Conservation (phyloP, 2,888 invertebrate genomes). For the Acrocyrtus sp. region DNA sequence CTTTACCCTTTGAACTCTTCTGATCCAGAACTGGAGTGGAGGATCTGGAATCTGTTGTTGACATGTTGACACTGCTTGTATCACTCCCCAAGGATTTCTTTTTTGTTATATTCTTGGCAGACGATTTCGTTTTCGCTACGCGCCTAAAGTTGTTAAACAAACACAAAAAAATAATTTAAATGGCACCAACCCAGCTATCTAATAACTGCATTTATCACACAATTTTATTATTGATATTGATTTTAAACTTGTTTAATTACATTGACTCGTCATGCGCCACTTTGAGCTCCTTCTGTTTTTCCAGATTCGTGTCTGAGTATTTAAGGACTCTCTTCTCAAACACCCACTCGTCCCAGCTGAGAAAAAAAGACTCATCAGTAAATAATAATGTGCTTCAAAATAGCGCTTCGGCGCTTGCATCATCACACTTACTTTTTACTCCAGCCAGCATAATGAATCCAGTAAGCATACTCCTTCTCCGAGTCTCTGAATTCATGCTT, state of each 20-base stretch:
- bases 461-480: conserved; percentile 87
- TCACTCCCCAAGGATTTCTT: conserved; percentile 56
- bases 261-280: conserved; percentile 79
- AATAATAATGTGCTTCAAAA: not conserved
- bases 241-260: conserved; percentile 55
- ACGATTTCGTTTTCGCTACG: conserved; percentile 34
- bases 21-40: conserved; percentile 61
- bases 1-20: conserved; percentile 41
- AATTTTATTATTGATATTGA: no score
- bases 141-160: conserved; percentile 28
- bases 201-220: no score
- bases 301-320: conserved; percentile 88
- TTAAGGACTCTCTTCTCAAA: conserved; percentile 90
- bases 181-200: no score
- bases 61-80: conserved; percentile 57
- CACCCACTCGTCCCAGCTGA: conserved; percentile 91
- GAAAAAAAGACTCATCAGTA: conserved; percentile 64
- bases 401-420: not conserved
- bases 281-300: conserved; percentile 86
- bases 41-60: conserved; percentile 58
- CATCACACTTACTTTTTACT: conserved; percentile 85
- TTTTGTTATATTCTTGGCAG: conserved; percentile 44
- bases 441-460: conserved; percentile 98
- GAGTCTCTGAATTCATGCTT: conserved; percentile 87
- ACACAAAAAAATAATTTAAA: conserved; percentile 10